Evolutionary conservation across 30 jellyfish, hydroid and myxozoan species (phyloP).

Genomic region (Mastigias papua): DNA sequence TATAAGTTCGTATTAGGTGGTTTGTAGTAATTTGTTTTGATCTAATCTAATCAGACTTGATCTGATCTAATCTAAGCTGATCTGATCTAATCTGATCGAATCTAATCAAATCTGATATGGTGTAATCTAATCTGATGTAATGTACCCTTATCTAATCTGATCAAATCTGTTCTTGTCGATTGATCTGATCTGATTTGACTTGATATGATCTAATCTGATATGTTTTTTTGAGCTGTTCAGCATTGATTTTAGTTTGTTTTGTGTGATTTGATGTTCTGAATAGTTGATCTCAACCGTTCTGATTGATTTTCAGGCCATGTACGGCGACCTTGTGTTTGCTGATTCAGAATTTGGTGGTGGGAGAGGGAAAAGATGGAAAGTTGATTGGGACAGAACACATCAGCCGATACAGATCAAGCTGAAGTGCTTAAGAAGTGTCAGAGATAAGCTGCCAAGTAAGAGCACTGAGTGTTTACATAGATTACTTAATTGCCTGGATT

Average conservation of each 20-base stretch:
- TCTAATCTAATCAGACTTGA: background rate
- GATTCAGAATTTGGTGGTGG: slow-evolving; percentile 97
- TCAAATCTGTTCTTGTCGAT: background rate
- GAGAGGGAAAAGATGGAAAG: slow-evolving; percentile 93
- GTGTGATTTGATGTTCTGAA: background rate
- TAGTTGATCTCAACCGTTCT: no score
- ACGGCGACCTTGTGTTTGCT: slow-evolving; percentile 93
- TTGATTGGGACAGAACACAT: slow-evolving; percentile 95
- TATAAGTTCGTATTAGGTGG: no score
- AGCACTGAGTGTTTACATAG: no score
- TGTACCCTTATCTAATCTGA: background rate
- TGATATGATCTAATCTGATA: background rate
- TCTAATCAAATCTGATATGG: background rate
- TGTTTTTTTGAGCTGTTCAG: no score
- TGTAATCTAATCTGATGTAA: background rate
- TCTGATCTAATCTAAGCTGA: background rate
- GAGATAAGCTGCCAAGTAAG: slow-evolving; percentile 93
- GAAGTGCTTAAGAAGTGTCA: slow-evolving; percentile 93
- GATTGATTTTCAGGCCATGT: no score
- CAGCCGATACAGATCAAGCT: slow-evolving; percentile 93
- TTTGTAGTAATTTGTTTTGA: background rate
- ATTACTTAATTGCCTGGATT: no score
- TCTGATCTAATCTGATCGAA: background rate
- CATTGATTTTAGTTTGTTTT: no score
- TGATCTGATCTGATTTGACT: background rate